These are phyloP conservation scores for Cassiopea xamachana DNA, from an alignment of 30 jellyfish, hydroid and myxozoan species.

Conservation along the genomic window DNA sequence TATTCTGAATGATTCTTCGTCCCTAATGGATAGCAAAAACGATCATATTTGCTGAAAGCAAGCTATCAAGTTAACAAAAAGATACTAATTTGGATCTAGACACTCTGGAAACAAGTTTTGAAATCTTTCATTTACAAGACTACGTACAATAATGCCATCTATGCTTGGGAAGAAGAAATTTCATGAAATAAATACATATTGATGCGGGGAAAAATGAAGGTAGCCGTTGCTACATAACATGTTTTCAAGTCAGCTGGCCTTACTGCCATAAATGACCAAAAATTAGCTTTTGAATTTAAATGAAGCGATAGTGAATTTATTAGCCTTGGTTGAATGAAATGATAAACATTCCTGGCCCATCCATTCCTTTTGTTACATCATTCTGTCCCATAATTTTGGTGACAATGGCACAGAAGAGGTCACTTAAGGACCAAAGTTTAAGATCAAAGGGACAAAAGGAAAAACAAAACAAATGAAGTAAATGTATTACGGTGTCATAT, in stretches of 20 bases:
- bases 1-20: too few relatives aligned
- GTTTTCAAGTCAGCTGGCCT: background rate
- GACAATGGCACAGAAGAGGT: slow-evolving; percentile 21
- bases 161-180: too few relatives aligned
- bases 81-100: too few relatives aligned
- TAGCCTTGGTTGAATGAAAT: slow-evolving; percentile 7
- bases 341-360: slow-evolving; percentile 35
- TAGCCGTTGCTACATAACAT: too few relatives aligned
- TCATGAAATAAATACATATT: too few relatives aligned
- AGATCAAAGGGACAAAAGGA: slow-evolving; percentile 3
- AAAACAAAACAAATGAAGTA: background rate
- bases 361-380: slow-evolving; percentile 16
- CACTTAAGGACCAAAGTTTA: slow-evolving; percentile 5
- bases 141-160: too few relatives aligned
- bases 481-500: slow-evolving; percentile 5
- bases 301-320: background rate
- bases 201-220: too few relatives aligned
- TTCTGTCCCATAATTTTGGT: slow-evolving; percentile 20
- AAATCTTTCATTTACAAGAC: too few relatives aligned
- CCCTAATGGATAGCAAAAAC: too few relatives aligned
- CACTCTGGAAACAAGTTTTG: too few relatives aligned
- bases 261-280: slow-evolving; percentile 3
- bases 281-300: background rate
- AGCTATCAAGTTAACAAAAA: too few relatives aligned
- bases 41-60: too few relatives aligned